Percentiles rank a stretch among this genome's conserved stretches.
Evolutionary conservation across 2,888 invertebrate species (phyloP).

Genomic region (Eubasilissa splendida): DNA sequence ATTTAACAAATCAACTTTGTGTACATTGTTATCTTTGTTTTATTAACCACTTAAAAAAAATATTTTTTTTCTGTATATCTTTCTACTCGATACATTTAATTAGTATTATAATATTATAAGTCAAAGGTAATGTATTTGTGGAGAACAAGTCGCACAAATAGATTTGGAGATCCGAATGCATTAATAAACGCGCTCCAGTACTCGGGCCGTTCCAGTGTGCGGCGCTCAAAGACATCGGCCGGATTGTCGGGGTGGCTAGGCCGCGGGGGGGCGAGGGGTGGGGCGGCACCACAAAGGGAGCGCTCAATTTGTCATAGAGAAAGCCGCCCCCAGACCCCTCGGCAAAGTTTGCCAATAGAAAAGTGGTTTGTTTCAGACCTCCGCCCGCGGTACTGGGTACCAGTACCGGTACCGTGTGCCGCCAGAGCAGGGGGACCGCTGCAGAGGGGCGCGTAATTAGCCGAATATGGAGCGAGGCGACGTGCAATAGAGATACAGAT

Average conservation of each 20-base stretch:
- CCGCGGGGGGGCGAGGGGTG: neutral
- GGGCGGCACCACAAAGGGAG: conserved; percentile 48
- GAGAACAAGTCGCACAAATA: too few species aligned
- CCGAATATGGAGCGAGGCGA: too few species aligned
- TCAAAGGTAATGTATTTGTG: too few species aligned
- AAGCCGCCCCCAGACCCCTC: conserved; percentile 36
- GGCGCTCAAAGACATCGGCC: conserved; percentile 31
- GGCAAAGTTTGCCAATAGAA: conserved; percentile 56
- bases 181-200: conserved; percentile 18
- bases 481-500: too few species aligned
- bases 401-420: neutral
- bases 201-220: conserved; percentile 1
- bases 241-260: neutral
- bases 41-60: too few species aligned
- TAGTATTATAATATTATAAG: too few species aligned
- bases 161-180: too few species aligned
- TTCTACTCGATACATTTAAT: too few species aligned
- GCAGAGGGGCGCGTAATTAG: conserved; percentile 6
- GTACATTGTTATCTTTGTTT: too few species aligned
- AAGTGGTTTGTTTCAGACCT: conserved; percentile 51
- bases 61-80: too few species aligned
- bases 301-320: conserved; percentile 52
- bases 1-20: too few species aligned
- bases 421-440: neutral
- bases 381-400: conserved; percentile 14